Percentiles rank a stretch among this genome's conserved stretches.
Conservation (phyloP, 23 tunicate genomes). For the Trididemnum nubilum region DNA sequence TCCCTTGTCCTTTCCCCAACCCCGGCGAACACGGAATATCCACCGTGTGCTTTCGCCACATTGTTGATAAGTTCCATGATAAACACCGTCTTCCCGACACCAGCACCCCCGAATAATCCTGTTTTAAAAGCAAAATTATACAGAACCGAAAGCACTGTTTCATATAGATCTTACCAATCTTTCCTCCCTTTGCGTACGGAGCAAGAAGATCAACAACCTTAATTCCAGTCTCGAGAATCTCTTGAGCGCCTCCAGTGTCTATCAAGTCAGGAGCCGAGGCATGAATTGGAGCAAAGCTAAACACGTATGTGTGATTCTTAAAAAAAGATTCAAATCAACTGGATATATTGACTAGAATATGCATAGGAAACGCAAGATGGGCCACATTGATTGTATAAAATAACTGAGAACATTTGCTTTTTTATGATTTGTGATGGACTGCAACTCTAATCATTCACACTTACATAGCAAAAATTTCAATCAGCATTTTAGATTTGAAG, state of each 20-base stretch:
- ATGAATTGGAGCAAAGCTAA: conserved; percentile 77
- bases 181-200: conserved; percentile 99
- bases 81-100: conserved; percentile 99
- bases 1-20: conserved; percentile 99
- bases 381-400: no score
- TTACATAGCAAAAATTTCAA: no score
- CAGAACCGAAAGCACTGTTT: background rate
- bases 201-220: conserved; percentile 99
- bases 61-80: conserved; percentile 99
- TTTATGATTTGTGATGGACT: no score
- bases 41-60: conserved; percentile 99
- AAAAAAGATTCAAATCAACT: no score
- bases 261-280: conserved; percentile 85
- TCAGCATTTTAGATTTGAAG: no score
- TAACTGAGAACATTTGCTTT: no score
- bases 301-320: background rate
- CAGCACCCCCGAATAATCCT: conserved; percentile 99
- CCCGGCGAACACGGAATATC: conserved; percentile 99
- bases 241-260: conserved; percentile 99
- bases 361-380: no score
- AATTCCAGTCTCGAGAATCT: conserved; percentile 98
- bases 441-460: no score
- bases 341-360: no score
- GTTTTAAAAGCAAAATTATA: background rate
- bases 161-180: conserved; percentile 64